Percentiles rank a stretch among this genome's conserved stretches.
Conservation (phyloP, 2,888 invertebrate species). For the Cryptus armator region DNA sequence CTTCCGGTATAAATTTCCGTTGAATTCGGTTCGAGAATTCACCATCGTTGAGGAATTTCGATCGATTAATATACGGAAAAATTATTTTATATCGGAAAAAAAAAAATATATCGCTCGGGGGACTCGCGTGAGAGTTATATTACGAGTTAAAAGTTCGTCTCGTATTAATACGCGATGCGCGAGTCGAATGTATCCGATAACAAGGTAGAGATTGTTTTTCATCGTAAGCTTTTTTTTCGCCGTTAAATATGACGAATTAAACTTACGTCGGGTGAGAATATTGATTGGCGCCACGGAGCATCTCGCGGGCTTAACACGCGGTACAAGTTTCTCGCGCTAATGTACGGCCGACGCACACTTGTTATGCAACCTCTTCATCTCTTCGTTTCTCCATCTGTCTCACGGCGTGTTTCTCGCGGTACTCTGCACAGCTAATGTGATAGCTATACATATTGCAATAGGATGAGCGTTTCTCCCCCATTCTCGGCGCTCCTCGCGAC, state of each 20-base stretch:
- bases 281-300: not conserved
- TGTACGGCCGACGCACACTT: not conserved
- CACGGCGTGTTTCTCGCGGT: not conserved
- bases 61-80: too few species aligned
- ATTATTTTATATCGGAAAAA: too few species aligned
- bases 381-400: slow-evolving; percentile 16
- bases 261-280: not conserved
- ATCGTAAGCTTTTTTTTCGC: not conserved
- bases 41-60: too few species aligned
- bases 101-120: too few species aligned
- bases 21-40: too few species aligned
- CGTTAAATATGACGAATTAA: not conserved
- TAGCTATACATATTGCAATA: not conserved
- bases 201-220: not conserved
- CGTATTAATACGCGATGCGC: too few species aligned
- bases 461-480: slow-evolving; percentile 16
- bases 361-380: not conserved
- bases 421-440: not conserved
- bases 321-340: not conserved
- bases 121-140: too few species aligned
- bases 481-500: slow-evolving; percentile 3
- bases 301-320: not conserved
- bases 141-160: too few species aligned
- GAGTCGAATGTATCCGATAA: too few species aligned
- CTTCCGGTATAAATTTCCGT: too few species aligned